Base-by-base conservation (phyloP, 1,140 invertebrate species). In the Diorhabda sublineata region DNA sequence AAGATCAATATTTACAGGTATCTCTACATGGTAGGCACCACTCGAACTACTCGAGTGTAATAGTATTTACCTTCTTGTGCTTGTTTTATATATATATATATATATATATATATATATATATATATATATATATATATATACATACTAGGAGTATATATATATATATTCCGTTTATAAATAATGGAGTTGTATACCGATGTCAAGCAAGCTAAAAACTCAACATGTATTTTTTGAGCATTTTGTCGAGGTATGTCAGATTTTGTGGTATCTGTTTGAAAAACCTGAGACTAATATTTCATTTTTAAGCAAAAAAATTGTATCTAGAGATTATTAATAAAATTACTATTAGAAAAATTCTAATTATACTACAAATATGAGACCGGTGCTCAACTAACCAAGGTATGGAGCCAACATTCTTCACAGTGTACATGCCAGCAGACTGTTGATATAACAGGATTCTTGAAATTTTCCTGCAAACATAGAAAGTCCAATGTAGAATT, bases 401-500 rank as follows among this genome's bases (percentile, higher is more conserved):
- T 90, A 76, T 89, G 87, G 42, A 92, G 81, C 92, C 92, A 93
- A 76, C 92, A 93, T 74, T 90, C 86, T 81, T 93, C 90, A 77
- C 91, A 93, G 75, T 93, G 90, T 5, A 93, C 91, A 81, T 93
- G 91, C 91, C 91, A 93, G 79, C 91, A 93, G 71, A 88, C 89
- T 42, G 91, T 88, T 0, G 91, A 92, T 45, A 91, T 90, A 56
- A 93, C 86, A 58, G 91, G 91, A 75, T 89, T 90, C 71, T 87
- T 88, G 76, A 91, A 92, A 68, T 81, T 78, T 71, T 81, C 79
- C 80, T 81, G 66, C 68, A 78, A 78, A 76, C 69, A 71, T 45
- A 58, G n/a, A 44, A 11, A 43, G 4, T 56, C 45, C 3, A 4
- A 42, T 11, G 3, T 45, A 8, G 6, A 52, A 52, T 52, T 4